Conservation (phyloP, 2,888 invertebrate genomes). For the Drosophila imparisetae region DNA sequence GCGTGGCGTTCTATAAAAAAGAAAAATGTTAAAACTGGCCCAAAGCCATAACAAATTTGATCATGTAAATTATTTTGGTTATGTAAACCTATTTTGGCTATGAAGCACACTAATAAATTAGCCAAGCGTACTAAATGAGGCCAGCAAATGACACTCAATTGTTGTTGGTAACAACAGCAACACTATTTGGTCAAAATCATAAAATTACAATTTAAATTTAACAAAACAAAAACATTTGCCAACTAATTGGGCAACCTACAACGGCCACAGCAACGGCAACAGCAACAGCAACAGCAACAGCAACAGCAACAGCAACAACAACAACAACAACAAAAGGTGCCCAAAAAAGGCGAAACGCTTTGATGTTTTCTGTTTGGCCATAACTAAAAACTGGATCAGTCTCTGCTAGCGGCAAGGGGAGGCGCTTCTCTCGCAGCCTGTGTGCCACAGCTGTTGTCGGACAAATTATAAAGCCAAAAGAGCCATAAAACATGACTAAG, state of each 20-base stretch:
- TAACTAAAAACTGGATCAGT: conserved; percentile 52
- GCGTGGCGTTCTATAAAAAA: neutral
- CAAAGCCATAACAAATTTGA: neutral
- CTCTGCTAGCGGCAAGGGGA: neutral
- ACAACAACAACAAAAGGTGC: conserved; percentile 25
- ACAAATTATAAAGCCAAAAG: conserved; percentile 67
- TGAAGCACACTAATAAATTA: conserved; percentile 50
- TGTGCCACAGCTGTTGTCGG: conserved; percentile 55
- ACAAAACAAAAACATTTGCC: conserved; percentile 59
- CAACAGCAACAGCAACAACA: neutral
- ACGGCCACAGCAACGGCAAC: neutral
- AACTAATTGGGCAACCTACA: conserved; percentile 71
- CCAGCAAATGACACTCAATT: conserved; percentile 31
- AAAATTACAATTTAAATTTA: conserved; percentile 68
- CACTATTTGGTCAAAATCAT: conserved; percentile 55
- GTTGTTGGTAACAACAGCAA: conserved; percentile 21
- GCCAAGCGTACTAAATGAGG: conserved; percentile 27
- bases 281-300: neutral
- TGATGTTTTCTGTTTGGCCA: conserved; percentile 55
- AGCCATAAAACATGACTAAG: conserved; percentile 64
- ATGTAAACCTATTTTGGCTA: conserved; percentile 38
- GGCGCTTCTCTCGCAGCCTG: conserved; percentile 7
- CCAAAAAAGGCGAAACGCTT: conserved; percentile 64
- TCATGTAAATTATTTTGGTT: neutral
- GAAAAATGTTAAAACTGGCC: neutral